A percentile compares a stretch with the other conserved stretches of the same genome.
Conservation (phyloP, 2,113 vertebrate species). For the Xenopus tropicalis region UCB_Xtro_10.0 CM004449.2:114736001-114736500, state of each 20-base stretch:
- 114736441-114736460: constrained; percentile 58
- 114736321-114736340: constrained; percentile 44
- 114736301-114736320: constrained; percentile 36
- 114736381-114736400: constrained; percentile 61
- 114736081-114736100: constrained; percentile 46
- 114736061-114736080: constrained; percentile 47
- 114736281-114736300: constrained; percentile 40
- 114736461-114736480: constrained; percentile 58
- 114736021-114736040: constrained; percentile 43
- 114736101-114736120: constrained; percentile 43
- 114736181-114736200: constrained; percentile 47
- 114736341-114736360: constrained; percentile 56
- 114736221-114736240: constrained; percentile 69
- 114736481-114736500: constrained; percentile 43
- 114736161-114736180: constrained; percentile 51
- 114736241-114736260: constrained; percentile 71
- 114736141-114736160: constrained; percentile 57
- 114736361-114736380: constrained; percentile 61
- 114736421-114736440: constrained; percentile 60
- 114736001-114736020: constrained; percentile 36
- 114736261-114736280: constrained; percentile 62
- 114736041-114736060: constrained; percentile 45
- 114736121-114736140: constrained; percentile 40
- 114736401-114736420: constrained; percentile 52
- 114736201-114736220: constrained; percentile 54